Evolutionary conservation across 2,797 vertebrate genomes (phyloP), one percentile per base, ranked within the genome.

Genomic region (Holocentrus rufus): DNA sequence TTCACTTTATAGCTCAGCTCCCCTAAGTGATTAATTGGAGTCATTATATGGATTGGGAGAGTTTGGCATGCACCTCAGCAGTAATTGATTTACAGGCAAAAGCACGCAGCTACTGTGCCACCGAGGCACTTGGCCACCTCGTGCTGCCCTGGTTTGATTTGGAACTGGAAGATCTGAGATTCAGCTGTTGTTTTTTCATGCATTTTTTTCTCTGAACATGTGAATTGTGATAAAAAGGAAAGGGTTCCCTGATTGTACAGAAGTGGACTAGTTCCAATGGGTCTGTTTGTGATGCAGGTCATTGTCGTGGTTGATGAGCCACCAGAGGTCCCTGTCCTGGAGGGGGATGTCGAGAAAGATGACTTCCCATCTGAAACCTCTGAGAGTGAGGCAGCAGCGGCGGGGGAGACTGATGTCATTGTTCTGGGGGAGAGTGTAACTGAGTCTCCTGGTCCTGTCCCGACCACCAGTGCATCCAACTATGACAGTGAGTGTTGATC

Each of bases 221-320:
- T 44, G 14, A 44, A 44, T 15, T 44, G 14, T 44, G 14, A 15
- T 15, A 13, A 44, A 14, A 14, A 4, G 14, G 42, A 44, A 44
- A 15, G 14, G 42, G 5, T 13, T 42, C 1, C 36, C 36, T 39
- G 36, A 2, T 39, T 39, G 11, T 42, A 42, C 14, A 42, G 13
- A 42, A 42, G 4, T 42, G 39, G 55, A 57, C 17, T 58, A n/a
- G n/a, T 3, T 2, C 14, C 52, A 9, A 44, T 22, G 17, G 1
- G 13, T 9, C 22, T 81, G 53, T 82, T 84, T 91, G 17, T 93
- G 84, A 81, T 91, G 74, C 90, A 98, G 97, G 92, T 92, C 65
- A 85, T 81, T 77, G 87, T 87, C 50, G 80, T 90, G 69, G 81
- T 82, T 59, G 88, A 91, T 67, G 94, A 95, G 88, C 90, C 88